Conservation (phyloP, 2,888 invertebrate genomes). For the Idaea dimidiata region DNA sequence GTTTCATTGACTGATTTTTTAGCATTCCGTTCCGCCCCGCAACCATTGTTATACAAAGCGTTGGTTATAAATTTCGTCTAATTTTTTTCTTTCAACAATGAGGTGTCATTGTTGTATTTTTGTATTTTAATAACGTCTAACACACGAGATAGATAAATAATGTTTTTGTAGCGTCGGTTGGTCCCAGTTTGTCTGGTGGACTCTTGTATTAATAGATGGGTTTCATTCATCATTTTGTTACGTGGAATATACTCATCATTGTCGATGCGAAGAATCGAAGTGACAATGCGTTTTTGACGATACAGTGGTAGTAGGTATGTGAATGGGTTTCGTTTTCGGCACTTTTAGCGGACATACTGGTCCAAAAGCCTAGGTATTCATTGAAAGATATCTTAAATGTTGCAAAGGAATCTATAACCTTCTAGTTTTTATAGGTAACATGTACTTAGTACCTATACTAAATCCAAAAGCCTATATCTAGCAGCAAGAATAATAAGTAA, state of each 20-base stretch:
- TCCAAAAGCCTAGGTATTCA: no score
- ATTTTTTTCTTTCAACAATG: slow-evolving; percentile 58
- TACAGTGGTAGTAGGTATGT: slow-evolving; percentile 15
- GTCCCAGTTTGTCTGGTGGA: slow-evolving; percentile 70
- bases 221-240: slow-evolving; percentile 40
- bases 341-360: no score
- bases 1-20: slow-evolving; percentile 66
- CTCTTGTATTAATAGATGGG: slow-evolving; percentile 50
- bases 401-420: no score
- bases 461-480: no score
- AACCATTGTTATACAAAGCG: slow-evolving; percentile 47
- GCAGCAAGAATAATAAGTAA: no score
- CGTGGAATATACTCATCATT: slow-evolving; percentile 40
- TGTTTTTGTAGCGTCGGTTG: slow-evolving; percentile 57
- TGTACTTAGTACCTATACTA: no score
- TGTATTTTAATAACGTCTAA: slow-evolving; percentile 74
- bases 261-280: slow-evolving; percentile 18
- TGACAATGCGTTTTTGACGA: slow-evolving; percentile 31
- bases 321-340: background rate
- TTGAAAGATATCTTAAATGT: no score
- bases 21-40: slow-evolving; percentile 45
- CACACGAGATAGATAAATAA: slow-evolving; percentile 75
- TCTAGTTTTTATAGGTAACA: no score
- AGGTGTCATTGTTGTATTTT: slow-evolving; percentile 69
- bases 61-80: slow-evolving; percentile 61